Evolutionary conservation across 1,140 invertebrate genomes (phyloP).

Genomic region (Formica exsecta): DNA sequence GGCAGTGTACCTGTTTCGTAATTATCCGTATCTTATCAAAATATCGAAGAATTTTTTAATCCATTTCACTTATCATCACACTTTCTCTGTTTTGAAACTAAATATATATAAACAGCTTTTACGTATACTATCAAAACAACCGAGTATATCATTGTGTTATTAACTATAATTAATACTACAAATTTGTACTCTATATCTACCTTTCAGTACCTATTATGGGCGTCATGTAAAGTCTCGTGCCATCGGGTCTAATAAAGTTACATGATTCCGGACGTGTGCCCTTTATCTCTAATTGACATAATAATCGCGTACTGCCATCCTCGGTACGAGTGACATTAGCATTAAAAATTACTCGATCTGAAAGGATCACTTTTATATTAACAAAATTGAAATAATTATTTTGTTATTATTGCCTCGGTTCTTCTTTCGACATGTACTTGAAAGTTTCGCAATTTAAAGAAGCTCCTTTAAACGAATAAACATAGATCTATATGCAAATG

Average conservation of each 20-base stretch:
- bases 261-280: conserved; percentile 22
- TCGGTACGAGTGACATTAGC: conserved; percentile 19
- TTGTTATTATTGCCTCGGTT: background rate
- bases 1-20: conserved; percentile 15
- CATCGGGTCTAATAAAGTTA: conserved; percentile 56
- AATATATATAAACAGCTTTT: background rate
- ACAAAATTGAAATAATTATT: background rate
- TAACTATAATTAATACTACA: background rate
- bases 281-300: conserved; percentile 44
- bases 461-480: background rate
- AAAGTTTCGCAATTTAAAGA: background rate
- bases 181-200: background rate
- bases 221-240: conserved; percentile 46
- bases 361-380: conserved; percentile 15
- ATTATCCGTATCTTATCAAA: background rate
- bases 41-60: background rate
- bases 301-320: conserved; percentile 41
- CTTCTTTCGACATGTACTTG: background rate
- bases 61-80: background rate
- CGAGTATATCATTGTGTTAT: background rate
- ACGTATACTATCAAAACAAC: background rate
- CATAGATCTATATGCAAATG: background rate
- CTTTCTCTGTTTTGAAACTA: background rate
- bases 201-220: conserved; percentile 53
- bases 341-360: conserved; percentile 42